Evolutionary conservation across 2,888 invertebrate species (phyloP), one percentile per base, ranked within the genome.

Genomic region (Holacanthella duospinosa): DNA sequence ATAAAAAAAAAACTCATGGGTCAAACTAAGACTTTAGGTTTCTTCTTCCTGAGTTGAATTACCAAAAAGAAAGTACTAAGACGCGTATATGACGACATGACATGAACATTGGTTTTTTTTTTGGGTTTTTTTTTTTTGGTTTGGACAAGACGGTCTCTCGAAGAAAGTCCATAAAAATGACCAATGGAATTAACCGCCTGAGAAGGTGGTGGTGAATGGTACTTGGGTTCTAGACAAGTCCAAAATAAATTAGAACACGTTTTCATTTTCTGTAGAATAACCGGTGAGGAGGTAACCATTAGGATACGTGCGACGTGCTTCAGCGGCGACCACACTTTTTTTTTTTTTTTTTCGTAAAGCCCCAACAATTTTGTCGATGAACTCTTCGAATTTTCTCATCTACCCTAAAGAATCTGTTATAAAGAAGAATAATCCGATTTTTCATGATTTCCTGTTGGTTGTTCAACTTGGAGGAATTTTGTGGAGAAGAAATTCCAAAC

Each of bases 171-270:
- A 48, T 48, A 48, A 48, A 48, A 48, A 21, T 9, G 21, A 9
- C 48, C 48, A n/a, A 21, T 16, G 48, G n/a, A 48, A 48, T 48
- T 48, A 48, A 48, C 48, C 48, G n/a, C 48, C 4, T n/a, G 21
- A 9, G 16, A 66, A 62, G 64, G 63, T 61, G 66, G 66, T 64
- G 63, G 64, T 66, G 66, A 66, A 64, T 66, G 66, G 66, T 66
- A 66, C 66, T 48, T 21, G n/a, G 21, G 4, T 21, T 21, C 48
- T 21, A 36, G 9, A 16, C 21, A 19, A 21, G 28, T 56, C 56
- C n/a, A 19, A 29, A 29, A 56, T 29, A 56, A 28, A 56, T 48
- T 48, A 48, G n/a, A 21, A 48, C 48, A 48, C 48, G 48, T 48
- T 48, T 48, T 48, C 48, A 48, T 48, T 48, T 48, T 48, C 48